Conservation (phyloP, 1,140 invertebrate genomes). For the Acromyrmex charruanus region DNA sequence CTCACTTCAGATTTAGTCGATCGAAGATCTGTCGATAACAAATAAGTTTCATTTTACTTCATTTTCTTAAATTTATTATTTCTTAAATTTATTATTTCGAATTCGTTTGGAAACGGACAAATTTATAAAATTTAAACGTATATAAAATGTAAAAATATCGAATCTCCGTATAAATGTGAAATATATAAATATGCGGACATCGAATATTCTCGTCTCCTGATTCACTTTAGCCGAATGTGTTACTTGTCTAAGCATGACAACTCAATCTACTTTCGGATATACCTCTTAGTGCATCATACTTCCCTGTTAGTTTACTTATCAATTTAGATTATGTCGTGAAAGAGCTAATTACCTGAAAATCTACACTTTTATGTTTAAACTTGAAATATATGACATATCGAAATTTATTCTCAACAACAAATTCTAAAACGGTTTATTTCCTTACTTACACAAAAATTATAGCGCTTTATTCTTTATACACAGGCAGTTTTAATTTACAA, state of each 20-base stretch:
- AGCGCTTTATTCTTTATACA: not conserved
- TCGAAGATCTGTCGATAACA: not conserved
- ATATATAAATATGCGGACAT: constrained; percentile 40
- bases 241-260: constrained; percentile 79
- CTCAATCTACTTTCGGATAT: constrained; percentile 79
- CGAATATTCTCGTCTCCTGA: constrained; percentile 79
- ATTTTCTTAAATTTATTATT: not conserved
- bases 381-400: not conserved
- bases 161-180: not conserved
- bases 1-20: not conserved
- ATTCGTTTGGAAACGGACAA: not conserved
- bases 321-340: constrained; percentile 85
- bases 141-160: not conserved
- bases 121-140: not conserved
- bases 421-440: not conserved
- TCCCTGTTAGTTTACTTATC: constrained; percentile 85
- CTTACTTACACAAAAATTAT: not conserved
- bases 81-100: not conserved
- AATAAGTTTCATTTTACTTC: not conserved
- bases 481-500: not conserved
- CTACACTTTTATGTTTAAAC: not conserved
- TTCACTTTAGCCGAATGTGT: constrained; percentile 83
- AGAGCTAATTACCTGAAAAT: constrained; percentile 83
- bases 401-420: not conserved
- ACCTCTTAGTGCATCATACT: constrained; percentile 79